Percentiles rank a stretch among this genome's conserved stretches.
These are phyloP conservation scores for Gracilinanus agilis DNA, from an alignment of 2,113 vertebrate genomes.

Conservation along the genomic window DNA sequence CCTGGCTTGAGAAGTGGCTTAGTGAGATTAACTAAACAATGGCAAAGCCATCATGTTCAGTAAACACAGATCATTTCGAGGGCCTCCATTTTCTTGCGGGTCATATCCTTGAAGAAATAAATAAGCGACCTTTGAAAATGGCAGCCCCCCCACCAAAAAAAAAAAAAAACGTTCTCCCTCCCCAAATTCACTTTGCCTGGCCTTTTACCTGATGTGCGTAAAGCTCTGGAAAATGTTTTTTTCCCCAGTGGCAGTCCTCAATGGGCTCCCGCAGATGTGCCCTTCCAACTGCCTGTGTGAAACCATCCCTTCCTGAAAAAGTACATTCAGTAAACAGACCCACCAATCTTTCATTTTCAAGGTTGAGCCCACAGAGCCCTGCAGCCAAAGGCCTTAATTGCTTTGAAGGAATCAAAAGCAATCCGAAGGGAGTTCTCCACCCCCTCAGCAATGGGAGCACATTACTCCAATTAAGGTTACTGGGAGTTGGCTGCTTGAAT, in stretches of 20 bases:
- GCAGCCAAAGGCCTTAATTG: constrained; percentile 45
- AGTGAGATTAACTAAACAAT: neutral
- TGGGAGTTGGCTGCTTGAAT: constrained; percentile 31
- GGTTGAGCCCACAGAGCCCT: neutral
- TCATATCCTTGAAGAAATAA: neutral
- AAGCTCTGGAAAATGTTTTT: constrained; percentile 22
- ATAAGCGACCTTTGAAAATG: constrained; percentile 5
- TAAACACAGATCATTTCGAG: neutral
- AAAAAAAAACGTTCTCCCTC: neutral
- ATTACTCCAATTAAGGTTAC: constrained; percentile 40
- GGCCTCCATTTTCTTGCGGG: neutral
- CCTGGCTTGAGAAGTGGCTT: constrained; percentile 29
- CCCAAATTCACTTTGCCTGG: neutral
- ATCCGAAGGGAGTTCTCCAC: constrained; percentile 40
- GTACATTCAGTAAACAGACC: neutral
- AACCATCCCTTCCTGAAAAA: neutral
- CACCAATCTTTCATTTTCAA: constrained; percentile 41
- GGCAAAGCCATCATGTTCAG: neutral
- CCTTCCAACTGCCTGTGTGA: neutral
- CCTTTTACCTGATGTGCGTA: neutral
- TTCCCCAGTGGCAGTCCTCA: neutral
- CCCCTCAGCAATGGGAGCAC: neutral
- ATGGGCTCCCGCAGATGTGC: constrained; percentile 10
- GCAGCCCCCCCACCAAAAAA: neutral
- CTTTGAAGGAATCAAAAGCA: constrained; percentile 25